phyloP scores from a whole-genome alignment of 2,888 invertebrate species.

The Tachina lurida region DNA sequence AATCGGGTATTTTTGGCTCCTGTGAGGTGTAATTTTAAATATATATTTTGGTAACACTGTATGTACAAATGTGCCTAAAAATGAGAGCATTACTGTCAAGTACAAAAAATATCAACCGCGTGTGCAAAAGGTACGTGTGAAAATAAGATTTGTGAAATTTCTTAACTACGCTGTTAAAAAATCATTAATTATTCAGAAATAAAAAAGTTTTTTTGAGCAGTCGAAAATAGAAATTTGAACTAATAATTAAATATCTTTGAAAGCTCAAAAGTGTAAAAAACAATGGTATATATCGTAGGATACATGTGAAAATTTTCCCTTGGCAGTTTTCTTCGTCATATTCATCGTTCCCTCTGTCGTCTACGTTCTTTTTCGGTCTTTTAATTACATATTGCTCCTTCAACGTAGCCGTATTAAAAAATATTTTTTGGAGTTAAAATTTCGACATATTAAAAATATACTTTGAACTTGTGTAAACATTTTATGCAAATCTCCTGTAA shows the following conservation, averaged over 20 bases:
- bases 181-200: not conserved
- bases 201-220: not conserved
- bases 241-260: not conserved
- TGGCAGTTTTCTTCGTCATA: constrained; percentile 50
- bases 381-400: not conserved
- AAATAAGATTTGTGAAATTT: constrained; percentile 42
- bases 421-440: too few species aligned
- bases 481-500: too few species aligned
- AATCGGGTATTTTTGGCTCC: too few species aligned
- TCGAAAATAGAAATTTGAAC: not conserved
- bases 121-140: constrained; percentile 44
- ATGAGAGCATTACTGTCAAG: not conserved
- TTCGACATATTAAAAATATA: too few species aligned
- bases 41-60: too few species aligned
- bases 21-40: too few species aligned
- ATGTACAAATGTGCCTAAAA: too few species aligned
- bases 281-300: constrained; percentile 11
- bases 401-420: not conserved
- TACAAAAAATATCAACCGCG: constrained; percentile 41
- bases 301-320: constrained; percentile 70
- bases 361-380: constrained; percentile 6
- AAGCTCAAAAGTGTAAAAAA: constrained; percentile 35
- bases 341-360: constrained; percentile 46
- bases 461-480: too few species aligned
- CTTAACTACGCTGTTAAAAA: constrained; percentile 38